These are phyloP conservation scores for Chymomyza amoena DNA, from an alignment of 2,888 invertebrate genomes.

Conservation along the genomic window DNA sequence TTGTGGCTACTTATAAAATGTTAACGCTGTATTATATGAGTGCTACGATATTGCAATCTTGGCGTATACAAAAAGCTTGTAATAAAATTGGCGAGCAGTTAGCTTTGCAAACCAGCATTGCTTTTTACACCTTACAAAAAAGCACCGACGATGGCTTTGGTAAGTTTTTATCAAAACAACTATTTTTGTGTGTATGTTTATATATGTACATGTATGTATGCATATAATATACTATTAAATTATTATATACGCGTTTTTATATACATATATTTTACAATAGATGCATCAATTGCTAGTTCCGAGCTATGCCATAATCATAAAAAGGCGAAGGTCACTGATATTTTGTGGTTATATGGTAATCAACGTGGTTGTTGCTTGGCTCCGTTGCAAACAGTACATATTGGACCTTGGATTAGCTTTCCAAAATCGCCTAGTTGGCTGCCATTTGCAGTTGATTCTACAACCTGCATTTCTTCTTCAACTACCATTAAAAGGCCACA, in stretches of 20 bases:
- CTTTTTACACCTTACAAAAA: slow-evolving; percentile 81
- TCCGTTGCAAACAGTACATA: slow-evolving; percentile 79
- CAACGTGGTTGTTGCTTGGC: slow-evolving; percentile 77
- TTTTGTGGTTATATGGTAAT: slow-evolving; percentile 76
- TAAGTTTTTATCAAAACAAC: slow-evolving; percentile 38
- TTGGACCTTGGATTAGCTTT: slow-evolving; percentile 80
- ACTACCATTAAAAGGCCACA: not conserved
- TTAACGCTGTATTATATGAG: slow-evolving; percentile 91
- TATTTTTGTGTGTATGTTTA: not conserved
- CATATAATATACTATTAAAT: not conserved
- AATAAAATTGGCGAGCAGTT: slow-evolving; percentile 84
- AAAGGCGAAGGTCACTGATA: slow-evolving; percentile 77
- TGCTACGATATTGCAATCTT: slow-evolving; percentile 89
- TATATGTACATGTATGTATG: too few species aligned
- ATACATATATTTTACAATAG: slow-evolving; percentile 43
- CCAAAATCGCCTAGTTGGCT: slow-evolving; percentile 77
- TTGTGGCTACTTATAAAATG: slow-evolving; percentile 72
- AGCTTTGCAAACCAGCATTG: slow-evolving; percentile 81
- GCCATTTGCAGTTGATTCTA: slow-evolving; percentile 66
- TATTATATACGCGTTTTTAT: not conserved
- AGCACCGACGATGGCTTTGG: slow-evolving; percentile 74
- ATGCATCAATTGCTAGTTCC: slow-evolving; percentile 74
- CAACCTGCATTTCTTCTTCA: not conserved
- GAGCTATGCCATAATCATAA: slow-evolving; percentile 76
- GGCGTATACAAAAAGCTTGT: slow-evolving; percentile 86